Percentiles rank a stretch among this genome's conserved stretches.
Conservation (phyloP, 2,888 invertebrate species). For the Podotricha telesiphe region DNA sequence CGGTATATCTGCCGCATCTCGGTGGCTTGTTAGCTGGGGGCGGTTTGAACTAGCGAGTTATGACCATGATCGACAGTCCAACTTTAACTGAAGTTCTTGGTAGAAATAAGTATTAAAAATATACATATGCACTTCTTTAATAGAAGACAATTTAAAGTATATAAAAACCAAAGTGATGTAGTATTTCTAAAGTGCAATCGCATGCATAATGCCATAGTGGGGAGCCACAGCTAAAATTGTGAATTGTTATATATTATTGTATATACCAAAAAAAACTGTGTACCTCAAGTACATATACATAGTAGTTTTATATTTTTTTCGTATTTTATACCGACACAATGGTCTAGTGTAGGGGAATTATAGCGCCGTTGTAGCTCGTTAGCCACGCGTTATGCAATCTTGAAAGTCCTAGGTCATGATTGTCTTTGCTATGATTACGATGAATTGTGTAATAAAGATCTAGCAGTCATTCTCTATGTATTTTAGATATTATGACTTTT, state of each 20-base stretch:
- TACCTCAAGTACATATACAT: not conserved
- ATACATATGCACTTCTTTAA: not conserved
- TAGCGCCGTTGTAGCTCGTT: slow-evolving; percentile 16
- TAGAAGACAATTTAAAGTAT: not conserved
- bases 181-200: no score
- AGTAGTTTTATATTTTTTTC: not conserved
- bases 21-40: slow-evolving; percentile 80
- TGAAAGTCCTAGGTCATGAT: slow-evolving; percentile 25
- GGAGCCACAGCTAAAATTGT: no score
- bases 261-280: no score
- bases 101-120: not conserved
- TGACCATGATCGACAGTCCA: slow-evolving; percentile 34
- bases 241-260: no score
- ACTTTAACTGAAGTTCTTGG: slow-evolving; percentile 20
- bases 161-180: not conserved
- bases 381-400: slow-evolving; percentile 21
- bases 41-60: slow-evolving; percentile 65
- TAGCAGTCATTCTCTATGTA: slow-evolving; percentile 14
- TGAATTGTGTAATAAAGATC: slow-evolving; percentile 3
- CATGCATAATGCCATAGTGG: no score
- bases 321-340: not conserved
- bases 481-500: not conserved
- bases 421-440: slow-evolving; percentile 15
- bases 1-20: slow-evolving; percentile 77
- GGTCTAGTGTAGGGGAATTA: not conserved